Evolutionary conservation across 2,888 invertebrate genomes (phyloP).

Genomic region (Volucella inanis): DNA sequence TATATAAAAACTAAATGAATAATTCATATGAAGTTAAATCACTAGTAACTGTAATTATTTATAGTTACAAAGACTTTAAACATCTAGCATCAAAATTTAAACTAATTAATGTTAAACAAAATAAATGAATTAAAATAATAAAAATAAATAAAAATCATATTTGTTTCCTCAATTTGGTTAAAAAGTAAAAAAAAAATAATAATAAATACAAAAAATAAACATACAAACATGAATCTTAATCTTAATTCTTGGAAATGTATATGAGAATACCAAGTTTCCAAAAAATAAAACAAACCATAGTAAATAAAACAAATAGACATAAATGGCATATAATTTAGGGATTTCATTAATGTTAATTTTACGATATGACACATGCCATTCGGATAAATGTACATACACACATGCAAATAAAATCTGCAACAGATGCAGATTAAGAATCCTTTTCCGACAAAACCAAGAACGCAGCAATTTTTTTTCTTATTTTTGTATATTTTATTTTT

Average conservation of each 20-base stretch:
- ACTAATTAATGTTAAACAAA: slow-evolving; percentile 39
- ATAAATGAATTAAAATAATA: not conserved
- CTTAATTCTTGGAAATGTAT: too few relatives aligned
- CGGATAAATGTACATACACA: too few relatives aligned
- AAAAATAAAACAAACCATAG: not conserved
- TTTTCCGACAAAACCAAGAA: too few relatives aligned
- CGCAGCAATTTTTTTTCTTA: too few relatives aligned
- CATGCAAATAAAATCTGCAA: too few relatives aligned
- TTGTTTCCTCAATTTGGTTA: slow-evolving; percentile 37
- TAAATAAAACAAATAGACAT: slow-evolving; percentile 10
- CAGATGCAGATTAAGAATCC: too few relatives aligned
- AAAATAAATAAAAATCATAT: slow-evolving; percentile 22
- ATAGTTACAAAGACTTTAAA: slow-evolving; percentile 62
- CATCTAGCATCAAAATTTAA: slow-evolving; percentile 55
- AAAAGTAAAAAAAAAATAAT: slow-evolving; percentile 19
- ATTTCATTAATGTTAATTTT: slow-evolving; percentile 33
- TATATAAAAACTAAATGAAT: slow-evolving; percentile 12
- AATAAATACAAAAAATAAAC: slow-evolving; percentile 21
- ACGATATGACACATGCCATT: too few relatives aligned
- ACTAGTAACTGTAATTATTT: slow-evolving; percentile 52
- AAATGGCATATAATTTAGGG: slow-evolving; percentile 24
- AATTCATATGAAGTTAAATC: slow-evolving; percentile 38
- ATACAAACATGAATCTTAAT: slow-evolving; percentile 3
- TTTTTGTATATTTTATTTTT: too few relatives aligned
- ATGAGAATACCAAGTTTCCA: too few relatives aligned